Conservation (phyloP, 2,888 invertebrate genomes). For the Charanyca ferruginea region DNA sequence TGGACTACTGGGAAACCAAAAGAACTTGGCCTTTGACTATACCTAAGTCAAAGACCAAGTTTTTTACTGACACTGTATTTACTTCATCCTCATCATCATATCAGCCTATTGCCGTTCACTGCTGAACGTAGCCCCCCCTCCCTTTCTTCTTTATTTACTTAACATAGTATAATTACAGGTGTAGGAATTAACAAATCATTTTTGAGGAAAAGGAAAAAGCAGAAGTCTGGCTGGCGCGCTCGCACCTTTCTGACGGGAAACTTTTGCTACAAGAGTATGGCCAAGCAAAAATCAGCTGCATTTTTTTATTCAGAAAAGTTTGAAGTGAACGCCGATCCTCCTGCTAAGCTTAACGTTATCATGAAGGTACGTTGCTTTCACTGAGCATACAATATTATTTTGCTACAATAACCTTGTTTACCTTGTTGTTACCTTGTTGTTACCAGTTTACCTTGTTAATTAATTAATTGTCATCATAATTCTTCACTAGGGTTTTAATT, state of each 20-base stretch:
- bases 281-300: constrained; percentile 55
- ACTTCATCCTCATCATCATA: too few relatives aligned
- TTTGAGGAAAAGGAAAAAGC: constrained; percentile 69
- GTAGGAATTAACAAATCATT: constrained; percentile 73
- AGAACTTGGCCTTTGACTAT: too few relatives aligned
- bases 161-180: constrained; percentile 65
- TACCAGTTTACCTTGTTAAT: too few relatives aligned
- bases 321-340: constrained; percentile 68
- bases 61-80: too few relatives aligned
- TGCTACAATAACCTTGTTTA: too few relatives aligned
- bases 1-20: too few relatives aligned
- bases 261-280: constrained; percentile 72
- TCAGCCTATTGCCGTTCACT: too few relatives aligned
- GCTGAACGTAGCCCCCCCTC: too few relatives aligned
- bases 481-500: too few relatives aligned
- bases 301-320: constrained; percentile 83
- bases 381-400: neutral
- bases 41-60: too few relatives aligned
- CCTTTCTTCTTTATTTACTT: neutral
- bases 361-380: constrained; percentile 63
- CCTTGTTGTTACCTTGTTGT: too few relatives aligned
- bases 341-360: constrained; percentile 49
- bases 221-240: constrained; percentile 78
- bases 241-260: constrained; percentile 78
- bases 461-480: too few relatives aligned